Percentiles rank a stretch among this genome's conserved stretches.
Evolutionary conservation across 2,797 vertebrate species (phyloP).

Genomic region (Cryptoblepharus egeriae): DNA sequence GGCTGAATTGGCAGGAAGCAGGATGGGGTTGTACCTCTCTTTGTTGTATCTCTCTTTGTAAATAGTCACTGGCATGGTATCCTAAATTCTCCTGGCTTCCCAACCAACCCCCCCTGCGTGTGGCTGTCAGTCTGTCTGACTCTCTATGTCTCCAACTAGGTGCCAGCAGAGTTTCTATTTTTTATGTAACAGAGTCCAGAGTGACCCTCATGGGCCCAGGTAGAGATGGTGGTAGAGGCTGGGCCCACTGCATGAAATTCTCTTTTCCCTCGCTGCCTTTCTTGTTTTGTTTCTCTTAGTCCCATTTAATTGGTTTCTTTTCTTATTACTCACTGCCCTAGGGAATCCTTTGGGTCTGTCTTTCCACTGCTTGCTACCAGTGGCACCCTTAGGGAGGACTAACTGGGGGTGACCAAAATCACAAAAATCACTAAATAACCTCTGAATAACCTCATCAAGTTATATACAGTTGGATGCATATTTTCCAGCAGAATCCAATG

Average conservation of each 20-base stretch:
- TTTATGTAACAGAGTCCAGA: conserved; percentile 60
- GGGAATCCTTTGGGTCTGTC: conserved; percentile 54
- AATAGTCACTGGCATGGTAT: conserved; percentile 74
- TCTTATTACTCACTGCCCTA: conserved; percentile 50
- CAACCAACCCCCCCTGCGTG: conserved; percentile 37
- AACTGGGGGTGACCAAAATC: no score
- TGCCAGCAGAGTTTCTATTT: conserved; percentile 59
- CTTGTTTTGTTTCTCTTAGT: conserved; percentile 60
- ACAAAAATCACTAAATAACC: no score
- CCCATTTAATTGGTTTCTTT: neutral
- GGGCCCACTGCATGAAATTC: conserved; percentile 76
- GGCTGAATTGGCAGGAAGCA: conserved; percentile 75
- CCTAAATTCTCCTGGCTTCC: conserved; percentile 42
- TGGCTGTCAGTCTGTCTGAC: conserved; percentile 64
- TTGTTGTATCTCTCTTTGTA: conserved; percentile 64
- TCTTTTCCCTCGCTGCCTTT: conserved; percentile 50
- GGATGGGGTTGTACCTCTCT: conserved; percentile 64
- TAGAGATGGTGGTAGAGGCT: conserved; percentile 52
- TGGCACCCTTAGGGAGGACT: no score
- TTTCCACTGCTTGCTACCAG: neutral
- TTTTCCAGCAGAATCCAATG: no score
- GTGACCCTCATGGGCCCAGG: conserved; percentile 59
- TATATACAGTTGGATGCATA: no score
- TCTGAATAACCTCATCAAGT: no score
- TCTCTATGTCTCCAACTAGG: conserved; percentile 38